Base-by-base conservation (phyloP, 2,797 vertebrate species). In the Macropodus opercularis region DNA sequence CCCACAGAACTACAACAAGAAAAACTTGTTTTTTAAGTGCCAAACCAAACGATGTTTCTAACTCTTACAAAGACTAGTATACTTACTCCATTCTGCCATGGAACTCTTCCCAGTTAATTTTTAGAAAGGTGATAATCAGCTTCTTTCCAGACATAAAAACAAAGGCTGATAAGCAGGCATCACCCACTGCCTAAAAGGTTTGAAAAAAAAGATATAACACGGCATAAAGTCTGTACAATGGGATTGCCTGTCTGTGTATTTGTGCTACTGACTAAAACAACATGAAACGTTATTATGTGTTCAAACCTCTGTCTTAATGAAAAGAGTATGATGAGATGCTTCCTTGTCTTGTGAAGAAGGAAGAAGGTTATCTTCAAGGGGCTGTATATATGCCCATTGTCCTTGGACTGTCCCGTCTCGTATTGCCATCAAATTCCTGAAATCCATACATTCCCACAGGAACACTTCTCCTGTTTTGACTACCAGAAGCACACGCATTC, bases 301-400 rank as follows among this genome's bases (percentile, higher is more conserved):
- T 19, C 38, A 67, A 24, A 98, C 97, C 95, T 96, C 94, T 58
- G 91, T 95, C 81, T 92, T 91, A 61, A 95, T 54, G 70, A 99
- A 98, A 59, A 88, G 47, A 34, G 91, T 89, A 73, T 94, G 90
- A 8, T 93, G 75, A 38, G 87, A 89, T 18, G 92, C 86, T 89
- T 99, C 97, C 89, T 96, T 97, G 83, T 98, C 93, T 76, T 89
- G 77, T 17, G 42, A 8, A 32, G 92, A 91, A 36, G 98, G 96
- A 50, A 98, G 79, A 14, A 57, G 18, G 6, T 87, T 48, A 15
- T 91, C 89, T 38, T 92, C 86, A 19, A 86, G 82, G 10, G 92
- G 80, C 4, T 80, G 56, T 77, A 98, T 90, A 38, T 94, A 92
- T 0, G 87, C 89, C 98, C 98, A 99, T 12, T 29, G 87, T 15